Evolutionary conservation across 1,140 invertebrate species (phyloP), one percentile per base, ranked within the genome.

Genomic region (Drosophila lowei): DNA sequence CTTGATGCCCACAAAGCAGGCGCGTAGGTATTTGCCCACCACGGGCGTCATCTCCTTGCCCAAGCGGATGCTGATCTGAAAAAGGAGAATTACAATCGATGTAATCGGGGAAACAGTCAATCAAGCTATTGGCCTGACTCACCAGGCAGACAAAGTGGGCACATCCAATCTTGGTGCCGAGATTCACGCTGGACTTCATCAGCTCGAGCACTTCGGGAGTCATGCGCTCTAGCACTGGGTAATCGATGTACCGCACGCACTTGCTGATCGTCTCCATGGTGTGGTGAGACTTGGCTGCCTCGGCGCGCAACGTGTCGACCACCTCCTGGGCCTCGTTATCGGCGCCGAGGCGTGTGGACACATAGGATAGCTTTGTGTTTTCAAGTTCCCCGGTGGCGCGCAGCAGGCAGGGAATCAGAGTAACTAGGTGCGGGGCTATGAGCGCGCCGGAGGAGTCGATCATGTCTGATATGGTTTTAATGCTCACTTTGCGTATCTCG

Each of bases 181-280:
- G 93, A 72, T 95, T 96, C 6, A 96, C 93, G 48, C 95, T 96
- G 18, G 94, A 94, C 73, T 95, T 97, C 71, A 97, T 94, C 43
- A 98, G 92, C 63, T 98, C 97, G 28, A 96, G 92, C 1, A 98
- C 92, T 85, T 95, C 94, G 5, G 96, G 96, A 13, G 97, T 93
- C 80, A 98, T 93, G 60, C 96, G 95, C 79, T 95, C 94, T 77
- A 98, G 92, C 46, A 95, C 94, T 4, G 93, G 92, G 38, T 93
- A 94, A 90, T 97, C 95, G 34, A 97, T 94, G 89, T 95, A 97
- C 66, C 96, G 96, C 64, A 98, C 94, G 89, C 96, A 97, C 94
- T 97, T 95, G 41, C 96, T 95, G 21, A 98, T 94, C 2, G 97
- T 97, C 85, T 98, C 96, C 71, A 96, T 97, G 73, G 97, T 97